Evolutionary conservation across 1,140 invertebrate genomes (phyloP).

Genomic region (Meteorus sp.): DNA sequence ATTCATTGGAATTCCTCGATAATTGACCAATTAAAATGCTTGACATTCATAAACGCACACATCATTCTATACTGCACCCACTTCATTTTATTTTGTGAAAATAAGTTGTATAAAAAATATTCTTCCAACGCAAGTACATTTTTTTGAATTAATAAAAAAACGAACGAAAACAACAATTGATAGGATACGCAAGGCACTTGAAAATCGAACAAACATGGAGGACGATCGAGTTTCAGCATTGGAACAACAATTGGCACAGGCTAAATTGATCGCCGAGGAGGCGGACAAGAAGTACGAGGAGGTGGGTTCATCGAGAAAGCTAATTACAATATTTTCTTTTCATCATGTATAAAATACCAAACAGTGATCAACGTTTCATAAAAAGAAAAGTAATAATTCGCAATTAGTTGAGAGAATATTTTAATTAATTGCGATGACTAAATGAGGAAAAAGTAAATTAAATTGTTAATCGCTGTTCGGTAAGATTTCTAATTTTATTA

Average conservation of each 20-base stretch:
- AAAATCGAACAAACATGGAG: conserved; percentile 98
- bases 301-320: conserved; percentile 65
- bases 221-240: conserved; percentile 93
- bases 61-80: no score
- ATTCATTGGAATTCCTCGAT: conserved; percentile 12
- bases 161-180: conserved; percentile 40
- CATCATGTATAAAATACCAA: conserved; percentile 6
- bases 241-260: conserved; percentile 93
- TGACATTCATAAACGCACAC: neutral
- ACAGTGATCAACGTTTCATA: neutral
- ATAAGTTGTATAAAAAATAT: neutral
- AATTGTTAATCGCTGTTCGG: conserved; percentile 29
- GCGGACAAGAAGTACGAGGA: conserved; percentile 99
- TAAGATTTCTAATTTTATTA: neutral
- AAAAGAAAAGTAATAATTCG: no score
- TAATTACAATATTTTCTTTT: conserved; percentile 29
- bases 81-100: no score
- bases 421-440: conserved; percentile 20
- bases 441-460: conserved; percentile 22
- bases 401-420: no score
- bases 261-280: conserved; percentile 97
- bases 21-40: conserved; percentile 15
- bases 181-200: conserved; percentile 98
- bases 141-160: neutral
- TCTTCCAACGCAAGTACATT: conserved; percentile 35